Percentiles rank a stretch among this genome's conserved stretches.
Conservation (phyloP, 2,888 invertebrate species). For the Ectobius pallidus region DNA sequence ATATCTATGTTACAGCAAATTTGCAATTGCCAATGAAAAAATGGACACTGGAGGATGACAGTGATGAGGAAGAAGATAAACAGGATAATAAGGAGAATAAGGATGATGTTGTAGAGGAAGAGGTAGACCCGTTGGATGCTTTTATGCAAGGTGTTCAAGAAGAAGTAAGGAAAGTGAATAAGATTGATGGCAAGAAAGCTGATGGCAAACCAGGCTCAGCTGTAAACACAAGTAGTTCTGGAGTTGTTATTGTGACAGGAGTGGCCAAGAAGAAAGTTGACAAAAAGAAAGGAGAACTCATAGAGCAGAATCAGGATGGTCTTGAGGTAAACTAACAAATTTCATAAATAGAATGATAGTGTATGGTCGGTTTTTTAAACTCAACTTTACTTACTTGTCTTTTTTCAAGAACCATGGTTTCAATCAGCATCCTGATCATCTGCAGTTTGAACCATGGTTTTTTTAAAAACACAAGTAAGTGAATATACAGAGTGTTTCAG, state of each 20-base stretch:
- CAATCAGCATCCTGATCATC: no score
- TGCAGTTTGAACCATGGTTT: no score
- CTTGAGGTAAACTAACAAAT: constrained; percentile 74
- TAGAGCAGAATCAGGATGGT: constrained; percentile 98
- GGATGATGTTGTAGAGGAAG: constrained; percentile 67
- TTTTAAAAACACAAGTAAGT: no score
- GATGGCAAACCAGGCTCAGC: constrained; percentile 34
- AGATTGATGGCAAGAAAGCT: constrained; percentile 64
- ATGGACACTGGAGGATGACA: constrained; percentile 97
- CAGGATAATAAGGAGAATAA: constrained; percentile 45
- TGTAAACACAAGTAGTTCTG: constrained; percentile 35
- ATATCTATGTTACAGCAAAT: constrained; percentile 57
- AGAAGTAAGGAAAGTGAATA: constrained; percentile 82
- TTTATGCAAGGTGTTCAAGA: constrained; percentile 88
- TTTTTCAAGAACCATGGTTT: no score
- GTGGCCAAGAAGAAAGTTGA: constrained; percentile 80
- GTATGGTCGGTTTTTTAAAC: no score
- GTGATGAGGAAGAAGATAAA: constrained; percentile 81
- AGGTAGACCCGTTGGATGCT: constrained; percentile 95
- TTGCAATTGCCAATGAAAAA: constrained; percentile 73
- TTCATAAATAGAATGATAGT: no score
- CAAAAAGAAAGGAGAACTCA: constrained; percentile 93
- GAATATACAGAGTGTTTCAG: no score
- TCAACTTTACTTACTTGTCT: no score
- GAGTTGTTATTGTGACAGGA: constrained; percentile 80